phyloP scores from a whole-genome alignment of 1,140 invertebrate genomes.

The Matsumurasca onukii region DNA sequence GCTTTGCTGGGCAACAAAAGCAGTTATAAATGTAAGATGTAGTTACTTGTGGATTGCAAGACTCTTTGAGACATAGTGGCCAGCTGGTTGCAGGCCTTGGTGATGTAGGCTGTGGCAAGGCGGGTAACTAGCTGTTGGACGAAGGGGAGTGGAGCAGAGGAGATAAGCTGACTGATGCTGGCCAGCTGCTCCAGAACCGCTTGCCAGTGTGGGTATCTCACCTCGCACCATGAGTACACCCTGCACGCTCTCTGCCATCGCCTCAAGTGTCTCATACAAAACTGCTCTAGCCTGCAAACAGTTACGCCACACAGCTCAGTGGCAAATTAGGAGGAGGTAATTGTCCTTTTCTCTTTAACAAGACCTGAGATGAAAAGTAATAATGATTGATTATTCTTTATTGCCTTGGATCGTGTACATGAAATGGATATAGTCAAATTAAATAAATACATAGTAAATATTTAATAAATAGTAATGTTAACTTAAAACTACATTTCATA shows the following conservation, averaged over 20 bases:
- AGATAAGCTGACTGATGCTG: neutral
- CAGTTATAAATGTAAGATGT: too few relatives aligned
- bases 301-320: too few relatives aligned
- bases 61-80: neutral
- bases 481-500: too few relatives aligned
- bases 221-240: neutral
- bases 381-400: neutral
- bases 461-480: too few relatives aligned
- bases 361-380: neutral
- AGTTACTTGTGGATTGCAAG: neutral
- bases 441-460: too few relatives aligned
- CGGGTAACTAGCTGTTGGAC: neutral
- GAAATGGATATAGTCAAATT: neutral
- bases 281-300: neutral
- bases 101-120: conserved; percentile 4
- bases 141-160: neutral
- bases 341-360: neutral
- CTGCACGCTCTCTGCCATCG: neutral
- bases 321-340: neutral
- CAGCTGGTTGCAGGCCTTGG: neutral
- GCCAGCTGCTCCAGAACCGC: neutral
- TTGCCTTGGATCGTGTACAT: neutral
- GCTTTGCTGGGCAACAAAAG: too few relatives aligned
- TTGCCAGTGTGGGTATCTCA: neutral
- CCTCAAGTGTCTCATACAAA: neutral